phyloP scores from a whole-genome alignment of 1,140 invertebrate species.

The Ceratina australensis region DNA sequence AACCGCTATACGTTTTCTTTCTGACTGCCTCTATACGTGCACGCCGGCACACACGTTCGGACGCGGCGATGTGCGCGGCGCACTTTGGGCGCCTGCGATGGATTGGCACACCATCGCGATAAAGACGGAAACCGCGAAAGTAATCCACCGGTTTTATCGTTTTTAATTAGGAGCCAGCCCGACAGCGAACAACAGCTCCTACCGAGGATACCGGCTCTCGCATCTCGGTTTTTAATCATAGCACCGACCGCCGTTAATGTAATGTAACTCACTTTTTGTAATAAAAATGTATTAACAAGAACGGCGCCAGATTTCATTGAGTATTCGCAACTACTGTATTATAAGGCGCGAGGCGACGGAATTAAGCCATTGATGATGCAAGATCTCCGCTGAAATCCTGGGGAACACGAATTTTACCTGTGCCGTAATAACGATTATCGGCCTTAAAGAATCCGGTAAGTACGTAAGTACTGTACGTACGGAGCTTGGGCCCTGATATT shows the following conservation, averaged over 20 bases:
- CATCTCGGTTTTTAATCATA: background rate
- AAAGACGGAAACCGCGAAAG: slow-evolving; percentile 48
- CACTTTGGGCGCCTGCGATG: slow-evolving; percentile 20
- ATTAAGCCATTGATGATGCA: slow-evolving; percentile 31
- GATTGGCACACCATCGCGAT: slow-evolving; percentile 49
- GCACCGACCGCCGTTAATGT: too few species aligned
- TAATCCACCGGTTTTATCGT: slow-evolving; percentile 35
- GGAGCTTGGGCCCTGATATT: slow-evolving; percentile 19
- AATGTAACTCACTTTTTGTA: too few species aligned
- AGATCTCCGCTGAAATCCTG: slow-evolving; percentile 1
- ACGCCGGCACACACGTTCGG: background rate
- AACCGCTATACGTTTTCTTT: slow-evolving; percentile 46
- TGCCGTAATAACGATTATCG: slow-evolving; percentile 38
- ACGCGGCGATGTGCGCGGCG: background rate
- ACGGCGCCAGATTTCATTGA: too few species aligned
- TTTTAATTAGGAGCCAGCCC: slow-evolving; percentile 21
- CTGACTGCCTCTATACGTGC: background rate
- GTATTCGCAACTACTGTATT: background rate
- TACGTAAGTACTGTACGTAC: background rate
- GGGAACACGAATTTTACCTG: slow-evolving; percentile 29
- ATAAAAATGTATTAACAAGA: background rate
- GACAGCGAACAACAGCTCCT: background rate
- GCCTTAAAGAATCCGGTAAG: background rate
- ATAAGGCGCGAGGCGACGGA: background rate
- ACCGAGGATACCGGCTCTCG: background rate